Evolutionary conservation across 2,113 vertebrate genomes (phyloP), one percentile per base, ranked within the genome.

Genomic region (Larimichthys polyactis): DNA sequence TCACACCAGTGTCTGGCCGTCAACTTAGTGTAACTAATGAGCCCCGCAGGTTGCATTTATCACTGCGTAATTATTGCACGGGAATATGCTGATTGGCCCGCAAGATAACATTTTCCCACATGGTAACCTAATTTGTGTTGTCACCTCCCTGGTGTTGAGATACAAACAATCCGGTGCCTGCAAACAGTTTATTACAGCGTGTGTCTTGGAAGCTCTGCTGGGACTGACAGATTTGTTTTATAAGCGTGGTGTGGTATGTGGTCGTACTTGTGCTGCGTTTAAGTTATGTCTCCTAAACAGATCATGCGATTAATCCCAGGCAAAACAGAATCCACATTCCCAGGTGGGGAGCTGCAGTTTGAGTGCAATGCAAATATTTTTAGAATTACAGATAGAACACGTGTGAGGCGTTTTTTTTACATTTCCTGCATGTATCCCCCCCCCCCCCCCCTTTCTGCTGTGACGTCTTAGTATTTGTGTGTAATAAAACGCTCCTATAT

Each of bases 181-280:
- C 77, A 84, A 71, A 83, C 68, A 65, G 22, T 81, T 75, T 64
- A 64, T 85, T 72, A 69, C 62, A 6, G 73, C 59, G 67, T 78
- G 71, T 59, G 51, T 83, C 71, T 87, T 77, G 67, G 80, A 86
- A 32, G 74, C 43, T 55, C 67, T 69, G 64, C 59, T 77, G 78
- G 68, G 81, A 72, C 67, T 69, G 78, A 84, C 58, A 54, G 49
- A 78, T 87, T 84, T 86, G 89, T 83, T 90, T 79, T 90, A 80
- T 81, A 75, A 78, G 82, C 48, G 63, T 58, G 16, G 22, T 46
- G 74, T 79, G 80, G 79, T 83, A 70, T 87, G 78, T 36, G 74
- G 81, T 87, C 66, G 57, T 83, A n/a, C 73, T 68, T 82, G 64
- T 86, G 68, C 82, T 84, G 84, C 73, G 70, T 76, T 65, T 62